These are phyloP conservation scores for Dromius quadrimaculatus DNA, from an alignment of 2,888 invertebrate species.

Conservation along the genomic window DNA sequence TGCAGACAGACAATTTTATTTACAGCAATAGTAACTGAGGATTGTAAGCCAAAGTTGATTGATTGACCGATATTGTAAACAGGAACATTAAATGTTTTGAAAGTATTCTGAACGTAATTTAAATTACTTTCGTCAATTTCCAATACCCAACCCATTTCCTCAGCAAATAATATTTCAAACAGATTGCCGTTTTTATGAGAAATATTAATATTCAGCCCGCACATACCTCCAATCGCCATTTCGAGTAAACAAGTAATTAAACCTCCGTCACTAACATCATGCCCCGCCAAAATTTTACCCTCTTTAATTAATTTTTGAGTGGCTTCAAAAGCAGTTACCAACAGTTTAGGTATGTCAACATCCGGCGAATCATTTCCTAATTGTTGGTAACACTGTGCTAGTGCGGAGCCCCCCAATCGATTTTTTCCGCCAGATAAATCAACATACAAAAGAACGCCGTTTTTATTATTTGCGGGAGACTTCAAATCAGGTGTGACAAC, in stretches of 20 bases:
- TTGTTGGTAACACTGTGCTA: slow-evolving; percentile 91
- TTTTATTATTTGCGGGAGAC: slow-evolving; percentile 71
- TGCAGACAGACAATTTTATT: slow-evolving; percentile 73
- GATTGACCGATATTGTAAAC: slow-evolving; percentile 78
- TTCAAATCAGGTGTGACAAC: slow-evolving; percentile 93
- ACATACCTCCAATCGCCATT: slow-evolving; percentile 95
- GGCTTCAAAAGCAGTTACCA: slow-evolving; percentile 83
- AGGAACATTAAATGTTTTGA: slow-evolving; percentile 72
- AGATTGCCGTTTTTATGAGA: slow-evolving; percentile 70
- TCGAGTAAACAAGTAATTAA: slow-evolving; percentile 90
- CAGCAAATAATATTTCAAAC: slow-evolving; percentile 81
- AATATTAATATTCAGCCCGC: slow-evolving; percentile 79
- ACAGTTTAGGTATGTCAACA: slow-evolving; percentile 75
- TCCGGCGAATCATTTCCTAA: slow-evolving; percentile 81
- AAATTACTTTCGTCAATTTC: slow-evolving; percentile 75
- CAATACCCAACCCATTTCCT: slow-evolving; percentile 88
- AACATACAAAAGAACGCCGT: slow-evolving; percentile 81
- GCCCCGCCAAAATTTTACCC: slow-evolving; percentile 82
- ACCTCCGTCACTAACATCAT: slow-evolving; percentile 98
- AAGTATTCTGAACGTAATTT: slow-evolving; percentile 72
- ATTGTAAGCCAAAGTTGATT: slow-evolving; percentile 75
- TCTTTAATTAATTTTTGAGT: slow-evolving; percentile 87
- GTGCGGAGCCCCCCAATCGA: slow-evolving; percentile 90
- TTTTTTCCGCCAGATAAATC: slow-evolving; percentile 80
- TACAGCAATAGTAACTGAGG: slow-evolving; percentile 72